phyloP scores from a whole-genome alignment of 1,140 invertebrate genomes.

The Druon quercuslanigerum region DNA sequence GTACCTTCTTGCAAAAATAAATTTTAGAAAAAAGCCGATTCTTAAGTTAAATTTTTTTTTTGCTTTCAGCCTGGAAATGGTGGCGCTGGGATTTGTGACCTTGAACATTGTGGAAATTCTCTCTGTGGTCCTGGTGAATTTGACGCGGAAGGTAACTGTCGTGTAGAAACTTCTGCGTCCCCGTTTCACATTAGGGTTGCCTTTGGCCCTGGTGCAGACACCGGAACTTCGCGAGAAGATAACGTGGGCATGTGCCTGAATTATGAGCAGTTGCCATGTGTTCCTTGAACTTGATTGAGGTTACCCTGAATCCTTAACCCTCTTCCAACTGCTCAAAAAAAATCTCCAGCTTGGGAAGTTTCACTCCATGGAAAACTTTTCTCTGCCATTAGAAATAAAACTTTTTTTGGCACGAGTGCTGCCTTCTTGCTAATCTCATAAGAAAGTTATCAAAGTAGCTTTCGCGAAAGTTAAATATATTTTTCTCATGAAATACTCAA shows the following conservation, averaged over 20 bases:
- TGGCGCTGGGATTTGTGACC: slow-evolving; percentile 80
- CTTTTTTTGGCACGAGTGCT: not conserved
- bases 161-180: slow-evolving; percentile 84
- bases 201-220: slow-evolving; percentile 80
- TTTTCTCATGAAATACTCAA: slow-evolving; percentile 7
- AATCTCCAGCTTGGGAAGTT: not conserved
- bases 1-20: too few species aligned
- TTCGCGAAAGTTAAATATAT: not conserved
- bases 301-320: slow-evolving; percentile 38
- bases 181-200: slow-evolving; percentile 87
- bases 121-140: slow-evolving; percentile 79
- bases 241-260: slow-evolving; percentile 86
- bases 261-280: slow-evolving; percentile 83
- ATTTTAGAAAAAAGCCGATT: not conserved
- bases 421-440: slow-evolving; percentile 6
- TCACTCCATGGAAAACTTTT: not conserved
- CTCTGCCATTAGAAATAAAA: not conserved
- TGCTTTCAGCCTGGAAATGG: slow-evolving; percentile 75
- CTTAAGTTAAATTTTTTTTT: not conserved
- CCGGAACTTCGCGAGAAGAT: slow-evolving; percentile 83
- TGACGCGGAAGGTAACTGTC: slow-evolving; percentile 76
- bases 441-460: not conserved
- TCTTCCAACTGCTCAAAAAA: not conserved
- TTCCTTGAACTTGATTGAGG: slow-evolving; percentile 56
- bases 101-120: slow-evolving; percentile 84